Base-by-base conservation (phyloP, 2,888 invertebrate species). In the Mamestra brassicae region DNA sequence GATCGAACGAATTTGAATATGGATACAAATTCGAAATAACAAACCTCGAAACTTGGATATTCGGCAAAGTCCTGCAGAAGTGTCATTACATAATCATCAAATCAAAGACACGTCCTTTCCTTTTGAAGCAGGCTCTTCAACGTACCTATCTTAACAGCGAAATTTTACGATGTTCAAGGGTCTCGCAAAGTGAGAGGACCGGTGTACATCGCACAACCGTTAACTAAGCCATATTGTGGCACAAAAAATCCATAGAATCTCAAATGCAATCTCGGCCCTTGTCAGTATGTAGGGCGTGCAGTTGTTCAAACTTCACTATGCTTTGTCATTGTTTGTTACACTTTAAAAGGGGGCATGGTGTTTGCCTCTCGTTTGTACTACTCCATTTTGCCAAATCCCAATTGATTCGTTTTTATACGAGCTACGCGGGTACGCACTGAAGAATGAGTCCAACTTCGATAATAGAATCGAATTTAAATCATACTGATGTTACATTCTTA, bases 231-330 rank as follows among this genome's bases (percentile, higher is more conserved):
- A 69, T 70, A 74, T 71, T 76, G 68, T 61, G 50, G 63, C 72
- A 83, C 64, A 88, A 88, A 90, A 90, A 87, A 81, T 78, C 82
- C 79, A 90, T 90, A 84, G 85, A 89, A 88, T 88, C 87, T 86
- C 34, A 75, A 89, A 87, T 86, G 83, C 87, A 88, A 90, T 88
- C 86, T 78, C 57, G 86, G 87, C 86, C 86, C 87, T 88, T 87
- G 77, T 70, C 80, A 65, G 60, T 83, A 84, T 82, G 81, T 87
- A 87, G 87, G 84, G 86, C 88, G 81, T 74, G 69, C 82, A 85
- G 63, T 69, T 68, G 71, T 74, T 74, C 71, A 69, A 58, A 58
- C 69, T 84, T 54, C 38, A 62, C 78, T 73, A 34, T 65, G 78
- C 82, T 75, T 82, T 76, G 85, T 85, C 85, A 85, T 82, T 82